Percentiles rank a stretch among this genome's conserved stretches.
Conservation (phyloP, 2,113 vertebrate genomes). For the human region DNA sequence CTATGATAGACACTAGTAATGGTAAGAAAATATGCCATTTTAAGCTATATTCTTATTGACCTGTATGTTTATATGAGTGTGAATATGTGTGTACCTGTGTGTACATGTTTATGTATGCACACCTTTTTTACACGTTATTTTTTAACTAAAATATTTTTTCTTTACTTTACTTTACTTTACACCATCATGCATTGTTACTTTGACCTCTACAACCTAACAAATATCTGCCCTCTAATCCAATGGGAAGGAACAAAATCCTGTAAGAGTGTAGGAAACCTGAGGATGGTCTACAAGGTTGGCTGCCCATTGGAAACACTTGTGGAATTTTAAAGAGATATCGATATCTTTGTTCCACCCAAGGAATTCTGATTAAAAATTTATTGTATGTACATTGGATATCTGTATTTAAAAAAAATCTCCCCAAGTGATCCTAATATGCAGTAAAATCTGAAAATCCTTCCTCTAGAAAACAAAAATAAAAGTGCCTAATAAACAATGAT, state of each 20-base stretch:
- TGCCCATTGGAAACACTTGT: background rate
- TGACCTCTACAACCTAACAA: background rate
- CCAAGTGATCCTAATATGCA: background rate
- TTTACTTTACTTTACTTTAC: background rate
- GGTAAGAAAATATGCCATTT: background rate
- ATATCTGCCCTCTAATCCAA: background rate
- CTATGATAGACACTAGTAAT: background rate
- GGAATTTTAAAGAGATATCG: background rate
- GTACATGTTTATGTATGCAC: background rate
- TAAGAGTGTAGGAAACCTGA: background rate
- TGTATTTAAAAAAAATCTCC: background rate
- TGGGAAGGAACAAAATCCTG: background rate
- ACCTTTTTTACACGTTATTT: background rate
- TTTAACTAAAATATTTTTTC: background rate
- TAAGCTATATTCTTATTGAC: background rate
- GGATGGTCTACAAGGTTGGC: background rate
- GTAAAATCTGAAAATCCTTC: background rate
- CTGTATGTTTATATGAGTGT: background rate
- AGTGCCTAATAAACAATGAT: background rate
- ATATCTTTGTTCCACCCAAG: background rate
- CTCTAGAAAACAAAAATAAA: background rate
- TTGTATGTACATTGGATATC: background rate
- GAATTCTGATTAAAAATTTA: constrained; percentile 3
- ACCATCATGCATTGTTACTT: background rate
- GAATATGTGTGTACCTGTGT: background rate